Percentiles rank a stretch among this genome's conserved stretches.
phyloP scores from a whole-genome alignment of 30 jellyfish, hydroid and myxozoan genomes.

The Hydra vulgaris region DNA sequence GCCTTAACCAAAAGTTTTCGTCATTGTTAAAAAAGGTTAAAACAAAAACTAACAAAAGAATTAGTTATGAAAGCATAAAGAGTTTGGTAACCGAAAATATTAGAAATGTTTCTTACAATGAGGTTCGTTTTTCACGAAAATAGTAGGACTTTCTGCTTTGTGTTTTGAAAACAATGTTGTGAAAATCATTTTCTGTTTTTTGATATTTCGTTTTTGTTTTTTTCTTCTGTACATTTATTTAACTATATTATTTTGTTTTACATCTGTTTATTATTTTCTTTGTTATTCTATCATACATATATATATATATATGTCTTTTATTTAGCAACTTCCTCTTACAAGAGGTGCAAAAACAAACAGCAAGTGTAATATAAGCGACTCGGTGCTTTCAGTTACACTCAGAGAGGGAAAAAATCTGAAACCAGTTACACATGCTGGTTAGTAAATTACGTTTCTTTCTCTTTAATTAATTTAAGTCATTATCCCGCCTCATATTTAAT shows the following conservation, averaged over 20 bases:
- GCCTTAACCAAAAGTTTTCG: neutral
- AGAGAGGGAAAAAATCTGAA: conserved; percentile 57
- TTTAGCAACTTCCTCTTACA: conserved; percentile 52
- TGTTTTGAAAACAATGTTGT: too few relatives aligned
- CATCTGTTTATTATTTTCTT: too few relatives aligned
- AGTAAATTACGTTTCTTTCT: neutral
- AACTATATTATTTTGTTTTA: too few relatives aligned
- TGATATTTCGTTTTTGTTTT: too few relatives aligned
- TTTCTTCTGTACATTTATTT: too few relatives aligned
- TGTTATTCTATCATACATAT: too few relatives aligned
- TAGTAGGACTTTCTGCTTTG: too few relatives aligned
- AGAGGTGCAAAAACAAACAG: conserved; percentile 44
- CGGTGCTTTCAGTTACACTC: conserved; percentile 57
- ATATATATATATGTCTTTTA: too few relatives aligned
- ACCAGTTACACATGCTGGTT: conserved; percentile 70
- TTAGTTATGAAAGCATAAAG: neutral
- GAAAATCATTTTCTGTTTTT: too few relatives aligned
- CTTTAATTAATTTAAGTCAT: neutral
- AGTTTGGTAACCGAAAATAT: too few relatives aligned
- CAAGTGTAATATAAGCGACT: conserved; percentile 61
- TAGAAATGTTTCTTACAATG: too few relatives aligned
- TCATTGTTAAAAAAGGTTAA: neutral
- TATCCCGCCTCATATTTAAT: neutral
- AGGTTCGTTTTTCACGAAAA: too few relatives aligned
- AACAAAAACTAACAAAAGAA: neutral